Evolutionary conservation across 2,797 vertebrate species (phyloP).

Genomic region (Enteromius thamalakanensis): DNA sequence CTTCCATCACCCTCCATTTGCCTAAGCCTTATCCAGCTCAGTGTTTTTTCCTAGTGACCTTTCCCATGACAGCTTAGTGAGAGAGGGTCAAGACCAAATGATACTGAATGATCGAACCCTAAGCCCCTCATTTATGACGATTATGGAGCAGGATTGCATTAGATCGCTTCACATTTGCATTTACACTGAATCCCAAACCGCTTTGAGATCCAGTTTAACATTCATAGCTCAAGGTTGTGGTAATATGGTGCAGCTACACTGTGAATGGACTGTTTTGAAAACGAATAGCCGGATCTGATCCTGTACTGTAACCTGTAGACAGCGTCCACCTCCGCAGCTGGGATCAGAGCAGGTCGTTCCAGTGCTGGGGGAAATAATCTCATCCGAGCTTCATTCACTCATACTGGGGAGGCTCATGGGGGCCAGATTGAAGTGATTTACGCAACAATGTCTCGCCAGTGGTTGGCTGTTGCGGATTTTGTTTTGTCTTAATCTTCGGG

Average conservation of each 20-base stretch:
- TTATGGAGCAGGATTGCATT: not conserved
- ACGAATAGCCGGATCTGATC: not conserved
- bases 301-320: not conserved
- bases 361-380: slow-evolving; percentile 47
- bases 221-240: not conserved
- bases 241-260: not conserved
- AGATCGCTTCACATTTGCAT: not conserved
- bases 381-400: slow-evolving; percentile 43
- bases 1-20: not conserved
- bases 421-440: slow-evolving; percentile 54
- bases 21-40: slow-evolving; percentile 27
- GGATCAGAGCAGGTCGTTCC: slow-evolving; percentile 7
- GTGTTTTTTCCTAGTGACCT: slow-evolving; percentile 7
- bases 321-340: slow-evolving; percentile 12
- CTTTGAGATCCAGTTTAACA: not conserved
- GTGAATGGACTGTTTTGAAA: not conserved
- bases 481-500: slow-evolving; percentile 56
- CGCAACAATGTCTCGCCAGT: slow-evolving; percentile 36
- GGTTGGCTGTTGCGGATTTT: slow-evolving; percentile 47
- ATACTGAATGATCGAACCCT: not conserved
- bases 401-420: not conserved
- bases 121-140: not conserved
- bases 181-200: not conserved
- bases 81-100: not conserved
- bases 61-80: slow-evolving; percentile 16